Percentiles rank a stretch among this genome's conserved stretches.
phyloP scores from a whole-genome alignment of 1,140 invertebrate genomes.

The Scaptomyza pallida region DNA sequence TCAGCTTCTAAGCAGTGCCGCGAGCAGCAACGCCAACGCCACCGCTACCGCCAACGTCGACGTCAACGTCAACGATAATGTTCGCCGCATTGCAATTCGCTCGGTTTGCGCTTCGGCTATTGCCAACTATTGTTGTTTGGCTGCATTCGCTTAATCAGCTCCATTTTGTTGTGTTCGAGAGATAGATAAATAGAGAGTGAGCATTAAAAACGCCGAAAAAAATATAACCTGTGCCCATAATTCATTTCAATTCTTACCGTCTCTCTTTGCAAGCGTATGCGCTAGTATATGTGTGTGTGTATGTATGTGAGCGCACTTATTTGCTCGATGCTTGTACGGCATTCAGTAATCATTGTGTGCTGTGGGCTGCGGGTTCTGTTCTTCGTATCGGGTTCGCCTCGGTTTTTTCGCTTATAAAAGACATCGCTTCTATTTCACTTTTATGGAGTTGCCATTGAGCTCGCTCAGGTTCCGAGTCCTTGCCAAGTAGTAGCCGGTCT shows the following conservation, averaged over 20 bases:
- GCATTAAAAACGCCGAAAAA: constrained; percentile 38
- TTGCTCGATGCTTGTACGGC: constrained; percentile 66
- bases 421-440: constrained; percentile 48
- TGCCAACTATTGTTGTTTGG: constrained; percentile 6
- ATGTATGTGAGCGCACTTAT: constrained; percentile 48
- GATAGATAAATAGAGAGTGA: constrained; percentile 7
- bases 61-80: background rate
- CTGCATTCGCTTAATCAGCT: constrained; percentile 45
- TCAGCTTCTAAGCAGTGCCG: constrained; percentile 26
- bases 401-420: constrained; percentile 69
- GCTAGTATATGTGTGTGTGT: constrained; percentile 4
- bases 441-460: constrained; percentile 69
- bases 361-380: constrained; percentile 72
- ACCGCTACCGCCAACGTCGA: too few relatives aligned
- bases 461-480: constrained; percentile 60
- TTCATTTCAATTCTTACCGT: constrained; percentile 65
- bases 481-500: constrained; percentile 33
- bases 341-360: constrained; percentile 78
- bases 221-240: constrained; percentile 58
- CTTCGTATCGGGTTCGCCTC: constrained; percentile 48
- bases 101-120: constrained; percentile 38
- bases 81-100: constrained; percentile 48
- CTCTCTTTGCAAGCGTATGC: constrained; percentile 32
- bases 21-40: constrained; percentile 6
- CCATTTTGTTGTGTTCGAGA: constrained; percentile 43